Conservation (phyloP, 2,797 vertebrate species). For the Acrossocheilus wenchowensis region DNA sequence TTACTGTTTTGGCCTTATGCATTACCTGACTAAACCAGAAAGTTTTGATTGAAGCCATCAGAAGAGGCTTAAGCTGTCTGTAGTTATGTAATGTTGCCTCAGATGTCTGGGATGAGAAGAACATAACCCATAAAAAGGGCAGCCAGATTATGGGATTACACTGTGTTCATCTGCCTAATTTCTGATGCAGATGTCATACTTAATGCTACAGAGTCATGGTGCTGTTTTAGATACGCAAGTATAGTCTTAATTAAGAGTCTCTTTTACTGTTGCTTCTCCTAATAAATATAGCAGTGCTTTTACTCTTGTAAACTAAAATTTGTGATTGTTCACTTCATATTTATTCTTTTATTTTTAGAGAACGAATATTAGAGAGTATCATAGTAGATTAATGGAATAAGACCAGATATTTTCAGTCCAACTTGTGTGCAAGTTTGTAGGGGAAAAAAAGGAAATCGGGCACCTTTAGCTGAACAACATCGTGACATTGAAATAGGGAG, state of each 20-base stretch:
- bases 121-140: constrained; percentile 51
- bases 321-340: not conserved
- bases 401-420: not conserved
- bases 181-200: constrained; percentile 12
- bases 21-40: not conserved
- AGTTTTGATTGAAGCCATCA: constrained; percentile 2
- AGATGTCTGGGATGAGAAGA: constrained; percentile 46
- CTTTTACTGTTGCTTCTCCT: not conserved
- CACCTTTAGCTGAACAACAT: not conserved
- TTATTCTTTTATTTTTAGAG: constrained; percentile 1
- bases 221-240: not conserved
- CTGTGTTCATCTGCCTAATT: constrained; percentile 43
- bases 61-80: constrained; percentile 15
- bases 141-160: constrained; percentile 64
- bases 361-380: not conserved
- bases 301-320: not conserved
- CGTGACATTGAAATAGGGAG: not conserved
- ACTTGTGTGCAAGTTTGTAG: not conserved
- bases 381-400: not conserved
- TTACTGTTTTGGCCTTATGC: not conserved
- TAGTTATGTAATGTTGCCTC: constrained; percentile 63
- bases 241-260: not conserved
- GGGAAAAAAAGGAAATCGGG: not conserved
- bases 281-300: constrained; percentile 9
- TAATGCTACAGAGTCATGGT: not conserved